Base-by-base conservation (phyloP, 2,113 vertebrate species). In the Heterochromis multidens region DNA sequence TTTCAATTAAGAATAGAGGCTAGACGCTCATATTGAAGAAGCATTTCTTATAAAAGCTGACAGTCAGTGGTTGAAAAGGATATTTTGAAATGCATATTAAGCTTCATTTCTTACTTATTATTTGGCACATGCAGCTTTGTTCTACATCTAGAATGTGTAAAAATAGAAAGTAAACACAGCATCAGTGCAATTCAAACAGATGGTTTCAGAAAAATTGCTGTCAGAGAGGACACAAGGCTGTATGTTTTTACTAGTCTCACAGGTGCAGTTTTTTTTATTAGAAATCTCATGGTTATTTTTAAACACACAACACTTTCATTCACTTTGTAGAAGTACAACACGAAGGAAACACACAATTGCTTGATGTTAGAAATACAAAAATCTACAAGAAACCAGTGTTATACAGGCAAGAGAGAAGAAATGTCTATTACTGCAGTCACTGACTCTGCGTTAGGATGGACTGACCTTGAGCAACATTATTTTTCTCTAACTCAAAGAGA, bases 21-120 rank as follows among this genome's bases (percentile, higher is more conserved):
- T 23, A 40, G 62, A 14, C 6, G 16, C 76, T 82, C 43, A 1
- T 3, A 43, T 35, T 43, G 37, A 76, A 56, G 29, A n/a, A 58
- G 29, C 19, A 14, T 56, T 57, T 76, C 19, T 29, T 43, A 23
- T 49, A 35, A 57, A 63, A 79, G 56, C 59, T 27, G 37, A 37
- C 58, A 76, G 84, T 83, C 78, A 85, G 72, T 31, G 27, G n/a
- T 3, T 83, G 19, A 81, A 70, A 82, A 52, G 49, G 29, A 29
- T 19, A 58, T 40, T 82, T 43, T 77, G 33, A 88, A 83, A 79
- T 88, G 43, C 63, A 81, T 83, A 89, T 77, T 40, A 4, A 8
- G 7, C 46, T 72, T 77, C 27, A 57, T 46, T 33, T 1, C 1
- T 61, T 61, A 58, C 16, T n/a, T 43, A 40, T 72, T 33, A 3